phyloP scores from a whole-genome alignment of 2,113 vertebrate species.

The Cyanoramphus novaezelandiae region DNA sequence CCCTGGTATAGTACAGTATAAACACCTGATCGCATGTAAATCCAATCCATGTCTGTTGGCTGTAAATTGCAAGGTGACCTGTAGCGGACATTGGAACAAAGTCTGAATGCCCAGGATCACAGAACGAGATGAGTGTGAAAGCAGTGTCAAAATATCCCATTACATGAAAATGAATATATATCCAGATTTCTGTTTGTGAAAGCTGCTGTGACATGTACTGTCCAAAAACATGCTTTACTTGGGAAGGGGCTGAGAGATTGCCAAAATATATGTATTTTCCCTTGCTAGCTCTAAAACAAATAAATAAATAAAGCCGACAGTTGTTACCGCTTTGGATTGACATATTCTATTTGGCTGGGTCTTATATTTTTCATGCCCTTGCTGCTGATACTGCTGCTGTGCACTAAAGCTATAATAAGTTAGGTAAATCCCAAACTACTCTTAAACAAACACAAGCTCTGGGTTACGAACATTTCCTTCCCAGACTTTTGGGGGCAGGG shows the following conservation, averaged over 20 bases:
- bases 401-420: slow-evolving; percentile 28
- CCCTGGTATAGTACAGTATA: background rate
- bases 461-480: background rate
- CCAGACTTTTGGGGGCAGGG: background rate
- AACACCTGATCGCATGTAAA: background rate
- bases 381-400: background rate
- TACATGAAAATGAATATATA: background rate
- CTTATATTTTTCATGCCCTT: slow-evolving; percentile 25
- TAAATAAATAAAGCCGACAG: background rate
- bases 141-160: background rate
- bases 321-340: background rate
- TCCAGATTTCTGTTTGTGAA: background rate
- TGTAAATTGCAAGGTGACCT: background rate
- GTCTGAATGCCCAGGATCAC: background rate
- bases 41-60: fast-evolving
- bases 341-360: slow-evolving; percentile 5
- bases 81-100: background rate
- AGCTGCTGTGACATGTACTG: background rate
- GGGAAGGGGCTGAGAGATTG: background rate
- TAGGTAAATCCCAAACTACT: slow-evolving; percentile 32
- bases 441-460: slow-evolving; percentile 5
- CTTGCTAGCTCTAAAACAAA: background rate
- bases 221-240: background rate
- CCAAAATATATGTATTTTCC: background rate
- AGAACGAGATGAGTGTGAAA: background rate